Evolutionary conservation across 1,140 invertebrate species (phyloP).

Genomic region (Drosophila willistoni): DNA sequence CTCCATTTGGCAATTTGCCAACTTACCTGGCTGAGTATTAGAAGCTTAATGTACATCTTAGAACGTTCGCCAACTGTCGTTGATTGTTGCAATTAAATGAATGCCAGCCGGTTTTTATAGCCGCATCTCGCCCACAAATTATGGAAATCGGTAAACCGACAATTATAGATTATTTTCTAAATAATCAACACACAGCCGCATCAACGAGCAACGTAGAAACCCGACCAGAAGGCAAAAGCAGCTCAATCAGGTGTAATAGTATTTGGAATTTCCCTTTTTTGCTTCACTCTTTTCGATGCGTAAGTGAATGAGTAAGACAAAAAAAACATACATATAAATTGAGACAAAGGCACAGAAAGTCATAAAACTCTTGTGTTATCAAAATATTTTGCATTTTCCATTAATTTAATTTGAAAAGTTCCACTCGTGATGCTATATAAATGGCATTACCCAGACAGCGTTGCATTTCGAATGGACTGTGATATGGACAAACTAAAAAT

Average conservation of each 20-base stretch:
- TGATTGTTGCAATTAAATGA: constrained; percentile 29
- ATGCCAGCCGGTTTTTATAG: constrained; percentile 54
- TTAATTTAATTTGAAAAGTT: constrained; percentile 24
- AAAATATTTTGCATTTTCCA: constrained; percentile 37
- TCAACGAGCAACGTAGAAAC: constrained; percentile 23
- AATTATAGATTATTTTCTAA: constrained; percentile 18
- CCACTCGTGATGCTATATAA: constrained; percentile 53
- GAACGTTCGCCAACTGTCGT: constrained; percentile 14
- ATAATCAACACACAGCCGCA: background rate
- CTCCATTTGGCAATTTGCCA: background rate
- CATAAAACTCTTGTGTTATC: constrained; percentile 10
- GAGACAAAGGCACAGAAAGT: background rate
- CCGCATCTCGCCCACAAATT: constrained; percentile 38
- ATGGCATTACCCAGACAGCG: background rate
- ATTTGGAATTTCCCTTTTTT: constrained; percentile 10
- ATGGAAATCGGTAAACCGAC: constrained; percentile 49
- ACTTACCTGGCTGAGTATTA: constrained; percentile 57
- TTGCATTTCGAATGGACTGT: background rate
- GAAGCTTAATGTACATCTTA: constrained; percentile 53
- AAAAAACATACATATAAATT: background rate
- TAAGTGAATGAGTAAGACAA: background rate
- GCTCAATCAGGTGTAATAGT: constrained; percentile 11
- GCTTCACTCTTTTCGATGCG: background rate
- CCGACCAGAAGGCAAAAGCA: constrained; percentile 11
- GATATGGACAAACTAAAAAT: constrained; percentile 17